Evolutionary conservation across 2,888 invertebrate genomes (phyloP), one percentile per base, ranked within the genome.

Genomic region (Drosophila anomelani): DNA sequence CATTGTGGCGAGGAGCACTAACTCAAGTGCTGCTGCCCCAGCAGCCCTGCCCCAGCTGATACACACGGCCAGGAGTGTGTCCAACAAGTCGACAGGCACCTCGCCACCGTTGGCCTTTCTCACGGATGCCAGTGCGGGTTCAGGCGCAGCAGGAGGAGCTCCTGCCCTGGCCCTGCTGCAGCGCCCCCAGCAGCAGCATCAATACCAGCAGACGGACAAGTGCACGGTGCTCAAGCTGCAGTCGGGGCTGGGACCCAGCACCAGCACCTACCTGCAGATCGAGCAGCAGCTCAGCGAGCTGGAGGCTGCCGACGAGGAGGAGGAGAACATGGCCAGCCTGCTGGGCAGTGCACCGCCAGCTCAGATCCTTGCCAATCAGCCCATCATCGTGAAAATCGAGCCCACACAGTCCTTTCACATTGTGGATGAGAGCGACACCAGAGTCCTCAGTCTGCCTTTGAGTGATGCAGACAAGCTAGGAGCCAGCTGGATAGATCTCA

Each of bases 191-290:
- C 91, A 91, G 60, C 92, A 92, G 55, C 91, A 92, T 75, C 92
- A 92, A 61, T 92, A 91, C 23, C 92, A 92, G 64, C 92, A 92
- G 74, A 92, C 92, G 59, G 92, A 92, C 75, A 91, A 92, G 78
- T 92, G 92, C 63, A 91, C 91, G 4, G 90, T 91, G 51, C 77
- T 91, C 23, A 90, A 91, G 76, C 81, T 90, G 10, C 56, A 54
- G 39, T 17, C 44, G 1, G 39, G 39, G 1, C 12, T 23, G 41
- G 47, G 36, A 17, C 46, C 17, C 17, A 55, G 46, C 23, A 47
- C 12, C 38, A 56, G 38, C 7, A 85, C 85, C 51, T 88, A 86
- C 77, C 79, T 86, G 75, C 86, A 86, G 59, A 89, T 86, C n/a
- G 88, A 87, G 39, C 89, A 86, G 51, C 88, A 87, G 41, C 76